Conservation (phyloP, 2,888 invertebrate genomes). For the Pelosia muscerda region DNA sequence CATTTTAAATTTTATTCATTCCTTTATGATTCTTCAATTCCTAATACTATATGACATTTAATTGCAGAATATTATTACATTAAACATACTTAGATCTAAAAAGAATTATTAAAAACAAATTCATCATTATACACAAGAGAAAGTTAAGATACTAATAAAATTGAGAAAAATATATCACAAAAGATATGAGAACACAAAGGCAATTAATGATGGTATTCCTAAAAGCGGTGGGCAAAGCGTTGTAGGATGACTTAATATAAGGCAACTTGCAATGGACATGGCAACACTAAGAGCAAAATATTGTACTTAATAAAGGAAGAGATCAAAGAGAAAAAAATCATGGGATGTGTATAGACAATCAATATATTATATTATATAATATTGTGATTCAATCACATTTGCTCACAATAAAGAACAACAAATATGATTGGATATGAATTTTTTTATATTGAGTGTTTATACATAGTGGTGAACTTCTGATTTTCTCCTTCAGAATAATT, state of each 20-base stretch:
- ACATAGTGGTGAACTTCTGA: neutral
- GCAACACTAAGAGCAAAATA: conserved; percentile 31
- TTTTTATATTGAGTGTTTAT: too few relatives aligned
- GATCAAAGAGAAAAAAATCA: conserved; percentile 34
- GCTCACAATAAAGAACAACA: too few relatives aligned
- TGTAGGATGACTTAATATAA: conserved; percentile 43
- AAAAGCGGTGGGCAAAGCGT: conserved; percentile 56
- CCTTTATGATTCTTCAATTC: neutral
- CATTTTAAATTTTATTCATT: neutral
- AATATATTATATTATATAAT: too few relatives aligned
- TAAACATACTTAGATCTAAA: conserved; percentile 5
- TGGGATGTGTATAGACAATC: neutral
- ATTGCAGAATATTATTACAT: conserved; percentile 1
- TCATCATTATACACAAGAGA: conserved; percentile 22
- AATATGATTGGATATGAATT: too few relatives aligned
- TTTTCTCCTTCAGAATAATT: neutral
- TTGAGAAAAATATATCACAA: conserved; percentile 49
- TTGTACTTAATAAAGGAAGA: conserved; percentile 42
- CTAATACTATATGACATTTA: conserved; percentile 1
- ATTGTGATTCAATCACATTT: too few relatives aligned
- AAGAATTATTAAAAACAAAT: neutral
- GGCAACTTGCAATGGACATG: conserved; percentile 37
- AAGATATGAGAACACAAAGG: conserved; percentile 42
- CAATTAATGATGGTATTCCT: conserved; percentile 27
- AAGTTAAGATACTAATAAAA: conserved; percentile 25